Evolutionary conservation across 2,797 vertebrate genomes (phyloP), one percentile per base, ranked within the genome.

Genomic region (Pipistrellus pipistrellus): DNA sequence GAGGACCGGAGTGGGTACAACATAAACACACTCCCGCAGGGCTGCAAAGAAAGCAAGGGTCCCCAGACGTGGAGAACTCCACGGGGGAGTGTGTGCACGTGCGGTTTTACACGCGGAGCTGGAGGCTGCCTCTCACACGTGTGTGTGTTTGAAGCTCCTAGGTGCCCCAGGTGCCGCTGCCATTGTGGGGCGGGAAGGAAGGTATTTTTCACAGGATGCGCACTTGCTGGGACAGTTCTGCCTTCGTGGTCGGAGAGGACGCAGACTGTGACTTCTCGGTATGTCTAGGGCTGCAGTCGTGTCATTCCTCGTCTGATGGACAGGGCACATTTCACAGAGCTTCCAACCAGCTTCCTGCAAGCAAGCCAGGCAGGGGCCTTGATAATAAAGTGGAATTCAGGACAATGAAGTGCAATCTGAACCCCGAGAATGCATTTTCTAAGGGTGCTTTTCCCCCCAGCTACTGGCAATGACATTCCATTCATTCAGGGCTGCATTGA

Each of bases 341-440:
- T 97, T 98, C 97, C 98, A 96, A 85, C 95, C 96, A 96, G 96
- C 98, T 98, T 98, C 97, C 98, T 98, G 97, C 46, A 76, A 96
- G 94, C 77, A 18, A 97, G 91, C 83, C 93, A 93, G 97, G 83
- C 94, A 93, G 97, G 83, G 97, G 96, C 97, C 96, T 97, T 97
- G 98, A 98, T 98, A 98, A 97, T 96, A 98, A 97, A 96, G 88
- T 96, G 96, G 97, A 97, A 97, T 98, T 97, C 80, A 94, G 95
- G 92, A 93, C 97, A 97, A 97, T 98, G 97, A 98, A 98, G 93
- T 97, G 97, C 97, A 97, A 93, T 96, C 92, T 81, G 97, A 98
- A 96, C 95, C 94, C 91, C 25, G 66, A 98, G 97, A 97, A 97
- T 97, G 97, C 2, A 6, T 97, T 96, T 98, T 95, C 96, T 94